Evolutionary conservation across 2,797 vertebrate genomes (phyloP).

Genomic region (Podarcis siculus): DNA sequence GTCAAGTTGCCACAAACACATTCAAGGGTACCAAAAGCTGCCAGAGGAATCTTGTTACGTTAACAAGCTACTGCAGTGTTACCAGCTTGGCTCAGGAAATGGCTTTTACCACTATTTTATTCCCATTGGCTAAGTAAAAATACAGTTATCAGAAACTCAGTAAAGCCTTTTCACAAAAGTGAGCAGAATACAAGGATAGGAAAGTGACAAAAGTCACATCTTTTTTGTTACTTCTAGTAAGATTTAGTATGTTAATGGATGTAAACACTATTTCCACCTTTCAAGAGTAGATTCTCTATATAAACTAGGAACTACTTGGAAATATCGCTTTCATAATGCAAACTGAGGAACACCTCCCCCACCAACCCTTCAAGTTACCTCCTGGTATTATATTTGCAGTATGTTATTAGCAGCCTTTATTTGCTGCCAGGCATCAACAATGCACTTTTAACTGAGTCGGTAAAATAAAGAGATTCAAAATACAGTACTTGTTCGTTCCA

Average conservation of each 20-base stretch:
- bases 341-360: not conserved
- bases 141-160: constrained; percentile 5
- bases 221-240: constrained; percentile 24
- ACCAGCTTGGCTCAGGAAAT: not conserved
- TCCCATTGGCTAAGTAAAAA: not conserved
- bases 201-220: not conserved
- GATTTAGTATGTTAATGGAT: not conserved
- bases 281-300: not conserved
- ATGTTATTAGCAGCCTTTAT: not conserved
- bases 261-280: not conserved
- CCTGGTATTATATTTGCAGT: not conserved
- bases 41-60: rapidly evolving
- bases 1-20: not conserved
- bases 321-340: not conserved
- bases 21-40: not conserved
- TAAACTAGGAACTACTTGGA: not conserved
- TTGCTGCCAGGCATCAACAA: not conserved
- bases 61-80: not conserved
- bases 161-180: constrained; percentile 9
- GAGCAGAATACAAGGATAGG: not conserved
- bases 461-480: not conserved
- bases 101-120: not conserved
- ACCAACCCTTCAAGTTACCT: not conserved
- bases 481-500: not conserved
- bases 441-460: not conserved